Conservation (phyloP, 2,888 invertebrate genomes). For the Hyposoter didymator region DNA sequence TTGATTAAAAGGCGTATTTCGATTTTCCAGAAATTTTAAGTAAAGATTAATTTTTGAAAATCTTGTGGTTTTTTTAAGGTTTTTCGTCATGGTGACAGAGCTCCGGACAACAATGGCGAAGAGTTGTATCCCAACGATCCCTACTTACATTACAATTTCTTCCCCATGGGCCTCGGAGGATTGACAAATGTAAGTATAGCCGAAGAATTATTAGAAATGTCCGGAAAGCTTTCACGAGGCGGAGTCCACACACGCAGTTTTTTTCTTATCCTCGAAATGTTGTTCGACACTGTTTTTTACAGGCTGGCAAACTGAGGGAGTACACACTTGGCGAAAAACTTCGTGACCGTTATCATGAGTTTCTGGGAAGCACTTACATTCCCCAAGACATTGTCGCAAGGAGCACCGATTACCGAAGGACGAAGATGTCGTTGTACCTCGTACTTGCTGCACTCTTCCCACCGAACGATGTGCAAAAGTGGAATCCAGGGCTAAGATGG, state of each 20-base stretch:
- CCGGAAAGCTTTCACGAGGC: too few species aligned
- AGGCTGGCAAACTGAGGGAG: conserved; percentile 67
- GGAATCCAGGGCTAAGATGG: conserved; percentile 69
- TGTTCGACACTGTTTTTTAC: conserved; percentile 1
- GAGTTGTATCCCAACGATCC: conserved; percentile 86
- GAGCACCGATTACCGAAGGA: conserved; percentile 66
- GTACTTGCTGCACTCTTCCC: conserved; percentile 71
- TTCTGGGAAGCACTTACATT: conserved; percentile 65
- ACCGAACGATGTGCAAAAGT: conserved; percentile 64
- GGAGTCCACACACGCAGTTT: too few species aligned
- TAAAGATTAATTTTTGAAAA: background rate
- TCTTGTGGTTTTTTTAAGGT: conserved; percentile 83
- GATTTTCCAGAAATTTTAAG: too few species aligned
- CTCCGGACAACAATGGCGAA: conserved; percentile 86
- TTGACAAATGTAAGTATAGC: conserved; percentile 72
- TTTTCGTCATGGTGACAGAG: conserved; percentile 90
- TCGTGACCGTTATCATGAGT: conserved; percentile 52
- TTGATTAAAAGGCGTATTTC: too few species aligned
- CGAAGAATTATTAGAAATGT: background rate
- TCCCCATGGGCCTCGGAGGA: conserved; percentile 86
- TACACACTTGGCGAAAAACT: conserved; percentile 64
- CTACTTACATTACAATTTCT: conserved; percentile 85
- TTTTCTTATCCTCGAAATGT: background rate
- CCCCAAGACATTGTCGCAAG: conserved; percentile 65
- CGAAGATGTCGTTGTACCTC: conserved; percentile 70